Evolutionary conservation across 1,140 invertebrate species (phyloP).

Genomic region (Eumaeus atala): DNA sequence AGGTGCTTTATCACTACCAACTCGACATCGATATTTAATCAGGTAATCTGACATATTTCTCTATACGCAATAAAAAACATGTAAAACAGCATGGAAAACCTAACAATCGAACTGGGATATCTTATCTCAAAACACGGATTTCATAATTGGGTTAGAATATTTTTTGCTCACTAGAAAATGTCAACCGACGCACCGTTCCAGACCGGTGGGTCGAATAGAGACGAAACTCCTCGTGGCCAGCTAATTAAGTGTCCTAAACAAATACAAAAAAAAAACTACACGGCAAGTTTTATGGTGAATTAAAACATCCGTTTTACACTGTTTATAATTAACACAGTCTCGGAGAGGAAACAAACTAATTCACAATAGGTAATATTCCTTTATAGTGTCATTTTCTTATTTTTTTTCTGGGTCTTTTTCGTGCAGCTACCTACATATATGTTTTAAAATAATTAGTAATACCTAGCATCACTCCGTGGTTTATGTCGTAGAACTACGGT

Average conservation of each 20-base stretch:
- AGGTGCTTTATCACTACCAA: too few species aligned
- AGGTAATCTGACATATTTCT: too few species aligned
- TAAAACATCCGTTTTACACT: slow-evolving; percentile 54
- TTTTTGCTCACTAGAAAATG: slow-evolving; percentile 15
- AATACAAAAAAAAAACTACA: slow-evolving; percentile 41
- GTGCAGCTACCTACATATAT: too few species aligned
- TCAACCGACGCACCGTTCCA: slow-evolving; percentile 30
- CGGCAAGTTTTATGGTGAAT: slow-evolving; percentile 53
- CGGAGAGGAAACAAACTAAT: not conserved
- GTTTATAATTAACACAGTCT: slow-evolving; percentile 35
- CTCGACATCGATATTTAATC: too few species aligned
- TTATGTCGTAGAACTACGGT: too few species aligned
- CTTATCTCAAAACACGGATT: slow-evolving; percentile 8
- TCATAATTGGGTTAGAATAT: slow-evolving; percentile 4
- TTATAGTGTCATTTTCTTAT: not conserved
- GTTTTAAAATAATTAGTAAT: too few species aligned
- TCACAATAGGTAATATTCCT: not conserved
- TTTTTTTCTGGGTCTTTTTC: too few species aligned
- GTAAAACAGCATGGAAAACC: too few species aligned
- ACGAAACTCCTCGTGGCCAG: slow-evolving; percentile 29
- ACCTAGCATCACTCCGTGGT: too few species aligned
- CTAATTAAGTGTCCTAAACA: slow-evolving; percentile 45
- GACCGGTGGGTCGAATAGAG: slow-evolving; percentile 29
- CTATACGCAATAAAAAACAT: too few species aligned
- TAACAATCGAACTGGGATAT: not conserved